Conservation (phyloP, 2,113 vertebrate species). For the Henicopernis longicauda region DNA sequence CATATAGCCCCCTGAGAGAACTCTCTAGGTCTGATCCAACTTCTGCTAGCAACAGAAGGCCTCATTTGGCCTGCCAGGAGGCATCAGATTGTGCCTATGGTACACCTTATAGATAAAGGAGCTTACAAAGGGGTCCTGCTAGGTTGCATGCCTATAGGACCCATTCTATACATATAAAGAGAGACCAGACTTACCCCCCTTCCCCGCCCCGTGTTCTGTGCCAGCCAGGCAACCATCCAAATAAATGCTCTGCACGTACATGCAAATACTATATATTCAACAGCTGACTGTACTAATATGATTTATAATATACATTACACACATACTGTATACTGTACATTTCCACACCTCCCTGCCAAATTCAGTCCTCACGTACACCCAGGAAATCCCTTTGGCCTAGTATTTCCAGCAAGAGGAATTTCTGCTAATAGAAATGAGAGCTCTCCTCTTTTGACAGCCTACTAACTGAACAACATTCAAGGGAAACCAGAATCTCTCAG, state of each 20-base stretch:
- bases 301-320: conserved; percentile 63
- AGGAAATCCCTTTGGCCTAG: conserved; percentile 43
- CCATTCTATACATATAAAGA: background rate
- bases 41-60: background rate
- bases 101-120: background rate
- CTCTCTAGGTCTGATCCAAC: background rate
- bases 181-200: background rate
- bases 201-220: background rate
- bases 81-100: background rate
- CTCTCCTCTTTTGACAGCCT: background rate
- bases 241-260: conserved; percentile 39
- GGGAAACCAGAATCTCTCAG: background rate
- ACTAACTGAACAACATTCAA: background rate
- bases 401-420: conserved; percentile 30
- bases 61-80: background rate
- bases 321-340: conserved; percentile 46
- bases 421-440: background rate
- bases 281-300: conserved; percentile 52
- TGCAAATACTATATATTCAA: conserved; percentile 6
- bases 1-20: background rate
- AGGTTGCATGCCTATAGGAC: background rate
- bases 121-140: background rate
- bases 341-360: conserved; percentile 53
- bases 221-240: conserved; percentile 53
- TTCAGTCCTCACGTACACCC: conserved; percentile 42